Evolutionary conservation across 2,113 vertebrate genomes (phyloP).

Genomic region (Serilophus lunatus): DNA sequence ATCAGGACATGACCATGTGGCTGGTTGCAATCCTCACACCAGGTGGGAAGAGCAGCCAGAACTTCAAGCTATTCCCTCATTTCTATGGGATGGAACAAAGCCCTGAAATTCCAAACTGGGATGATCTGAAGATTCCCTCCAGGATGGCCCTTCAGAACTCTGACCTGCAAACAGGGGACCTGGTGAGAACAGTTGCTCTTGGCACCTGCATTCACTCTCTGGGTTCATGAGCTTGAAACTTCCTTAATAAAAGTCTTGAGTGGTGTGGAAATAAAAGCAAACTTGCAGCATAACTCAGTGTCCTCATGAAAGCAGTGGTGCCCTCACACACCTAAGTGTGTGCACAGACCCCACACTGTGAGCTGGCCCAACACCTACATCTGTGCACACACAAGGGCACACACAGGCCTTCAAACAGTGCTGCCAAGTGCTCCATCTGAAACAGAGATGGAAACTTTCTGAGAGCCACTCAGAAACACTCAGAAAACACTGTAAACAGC

Average conservation of each 20-base stretch:
- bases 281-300: neutral
- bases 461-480: neutral
- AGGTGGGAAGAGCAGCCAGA: neutral
- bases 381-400: fast-evolving
- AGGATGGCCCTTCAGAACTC: neutral
- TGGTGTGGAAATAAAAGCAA: neutral
- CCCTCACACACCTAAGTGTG: fast-evolving
- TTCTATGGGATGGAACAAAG: neutral
- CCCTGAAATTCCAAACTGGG: neutral
- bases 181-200: neutral
- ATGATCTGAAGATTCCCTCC: neutral
- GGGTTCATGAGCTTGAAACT: fast-evolving
- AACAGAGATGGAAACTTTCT: neutral
- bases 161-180: neutral
- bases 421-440: neutral
- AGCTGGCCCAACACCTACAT: neutral
- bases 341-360: fast-evolving
- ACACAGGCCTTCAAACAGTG: fast-evolving
- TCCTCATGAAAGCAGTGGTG: no score
- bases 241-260: neutral
- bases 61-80: neutral
- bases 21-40: neutral
- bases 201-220: neutral
- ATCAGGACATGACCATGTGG: neutral
- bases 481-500: neutral